Percentiles rank a stretch among this genome's conserved stretches.
Conservation (phyloP, 2,797 vertebrate genomes). For the Sebastes nivosus region DNA sequence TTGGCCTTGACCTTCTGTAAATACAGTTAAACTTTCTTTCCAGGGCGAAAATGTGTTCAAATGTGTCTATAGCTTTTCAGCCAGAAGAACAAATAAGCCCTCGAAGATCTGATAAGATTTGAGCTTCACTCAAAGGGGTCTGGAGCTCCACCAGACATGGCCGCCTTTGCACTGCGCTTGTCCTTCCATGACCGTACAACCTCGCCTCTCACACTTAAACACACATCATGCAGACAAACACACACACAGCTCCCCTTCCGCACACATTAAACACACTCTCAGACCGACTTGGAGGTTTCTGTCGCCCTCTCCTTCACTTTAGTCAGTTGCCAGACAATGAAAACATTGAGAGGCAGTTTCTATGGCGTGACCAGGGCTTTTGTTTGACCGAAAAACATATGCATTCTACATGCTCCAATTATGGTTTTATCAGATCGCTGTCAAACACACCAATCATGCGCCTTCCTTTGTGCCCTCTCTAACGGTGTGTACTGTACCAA, state of each 20-base stretch:
- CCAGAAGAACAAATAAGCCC: conserved; percentile 75
- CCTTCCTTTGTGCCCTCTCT: conserved; percentile 81
- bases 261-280: conserved; percentile 75
- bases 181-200: conserved; percentile 71
- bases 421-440: conserved; percentile 88
- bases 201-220: conserved; percentile 40
- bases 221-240: conserved; percentile 46
- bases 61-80: conserved; percentile 67
- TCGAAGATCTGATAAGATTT: conserved; percentile 76
- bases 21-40: conserved; percentile 48
- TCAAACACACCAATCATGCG: conserved; percentile 83
- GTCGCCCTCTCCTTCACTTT: conserved; percentile 75
- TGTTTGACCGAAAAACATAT: conserved; percentile 80
- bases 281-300: conserved; percentile 77
- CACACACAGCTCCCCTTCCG: conserved; percentile 44
- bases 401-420: conserved; percentile 81
- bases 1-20: conserved; percentile 52
- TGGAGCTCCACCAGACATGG: conserved; percentile 59
- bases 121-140: conserved; percentile 58
- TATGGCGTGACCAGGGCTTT: conserved; percentile 76
- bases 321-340: conserved; percentile 86
- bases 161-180: conserved; percentile 55
- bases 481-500: conserved; percentile 87
- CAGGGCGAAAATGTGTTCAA: conserved; percentile 50
- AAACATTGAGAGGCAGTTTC: conserved; percentile 77